These are phyloP conservation scores for Cherax destructor DNA, from an alignment of 1,140 invertebrate species.

Conservation along the genomic window DNA sequence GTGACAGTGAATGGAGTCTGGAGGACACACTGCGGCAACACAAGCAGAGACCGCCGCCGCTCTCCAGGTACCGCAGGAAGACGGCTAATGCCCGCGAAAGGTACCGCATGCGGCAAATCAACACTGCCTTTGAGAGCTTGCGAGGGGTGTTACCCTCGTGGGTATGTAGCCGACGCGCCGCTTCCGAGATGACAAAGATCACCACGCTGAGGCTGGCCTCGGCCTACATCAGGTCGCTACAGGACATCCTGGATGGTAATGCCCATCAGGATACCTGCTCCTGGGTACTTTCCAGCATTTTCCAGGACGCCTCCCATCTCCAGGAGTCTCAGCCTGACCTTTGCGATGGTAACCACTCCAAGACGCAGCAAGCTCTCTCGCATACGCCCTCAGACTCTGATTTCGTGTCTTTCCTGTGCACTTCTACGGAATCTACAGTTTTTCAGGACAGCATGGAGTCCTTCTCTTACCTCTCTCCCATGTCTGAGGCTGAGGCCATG, in stretches of 20 bases:
- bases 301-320: slow-evolving; percentile 12
- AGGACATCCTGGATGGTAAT: slow-evolving; percentile 45
- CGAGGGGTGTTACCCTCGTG: slow-evolving; percentile 40
- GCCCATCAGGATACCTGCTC: slow-evolving; percentile 32
- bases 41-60: slow-evolving; percentile 48
- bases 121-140: slow-evolving; percentile 83
- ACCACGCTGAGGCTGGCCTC: slow-evolving; percentile 51
- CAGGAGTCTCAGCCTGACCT: slow-evolving; percentile 10
- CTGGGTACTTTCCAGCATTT: slow-evolving; percentile 39
- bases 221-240: slow-evolving; percentile 50
- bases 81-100: slow-evolving; percentile 91
- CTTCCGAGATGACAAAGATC: slow-evolving; percentile 52
- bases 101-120: slow-evolving; percentile 90
- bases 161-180: slow-evolving; percentile 40
- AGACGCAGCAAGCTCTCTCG: not conserved
- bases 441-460: slow-evolving; percentile 29
- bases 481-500: slow-evolving; percentile 38
- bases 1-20: slow-evolving; percentile 40
- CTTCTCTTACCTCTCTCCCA: slow-evolving; percentile 34
- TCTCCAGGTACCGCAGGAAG: slow-evolving; percentile 86
- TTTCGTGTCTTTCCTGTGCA: slow-evolving; percentile 28
- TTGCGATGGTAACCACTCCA: not conserved
- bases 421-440: not conserved
- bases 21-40: slow-evolving; percentile 24
- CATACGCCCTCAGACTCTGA: slow-evolving; percentile 14